A percentile compares a stretch with the other conserved stretches of the same genome.
These are phyloP conservation scores for Neuroterus valhalla DNA, from an alignment of 1,140 invertebrate species.

Conservation along the genomic window DNA sequence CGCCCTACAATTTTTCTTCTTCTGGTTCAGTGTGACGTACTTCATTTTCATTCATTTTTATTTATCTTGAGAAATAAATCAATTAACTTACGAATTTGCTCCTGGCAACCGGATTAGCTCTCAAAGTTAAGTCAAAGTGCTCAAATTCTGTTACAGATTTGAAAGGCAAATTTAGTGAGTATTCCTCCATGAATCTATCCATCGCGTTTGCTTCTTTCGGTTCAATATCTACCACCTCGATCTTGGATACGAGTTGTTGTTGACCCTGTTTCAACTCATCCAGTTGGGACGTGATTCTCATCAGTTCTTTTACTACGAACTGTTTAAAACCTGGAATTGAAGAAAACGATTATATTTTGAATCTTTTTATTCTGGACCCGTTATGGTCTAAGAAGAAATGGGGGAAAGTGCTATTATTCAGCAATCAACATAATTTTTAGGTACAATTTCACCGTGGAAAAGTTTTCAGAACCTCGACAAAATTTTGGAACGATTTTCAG, in stretches of 20 bases:
- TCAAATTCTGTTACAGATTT: conserved; percentile 2
- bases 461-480: no score
- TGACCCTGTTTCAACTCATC: background rate
- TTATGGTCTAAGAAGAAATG: no score
- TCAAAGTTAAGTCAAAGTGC: background rate
- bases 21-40: no score
- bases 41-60: no score
- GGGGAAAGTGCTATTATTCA: no score
- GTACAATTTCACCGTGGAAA: no score
- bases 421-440: no score
- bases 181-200: conserved; percentile 22
- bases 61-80: no score
- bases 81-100: conserved; percentile 1
- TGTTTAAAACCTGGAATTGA: background rate
- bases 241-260: background rate
- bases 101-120: background rate
- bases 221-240: background rate
- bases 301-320: conserved; percentile 10
- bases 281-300: background rate
- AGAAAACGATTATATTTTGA: background rate
- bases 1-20: no score
- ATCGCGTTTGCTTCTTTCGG: background rate
- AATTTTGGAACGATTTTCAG: no score
- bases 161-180: background rate
- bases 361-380: background rate